Evolutionary conservation across 2,888 invertebrate species (phyloP).

Genomic region (Liposcelis brunnea): DNA sequence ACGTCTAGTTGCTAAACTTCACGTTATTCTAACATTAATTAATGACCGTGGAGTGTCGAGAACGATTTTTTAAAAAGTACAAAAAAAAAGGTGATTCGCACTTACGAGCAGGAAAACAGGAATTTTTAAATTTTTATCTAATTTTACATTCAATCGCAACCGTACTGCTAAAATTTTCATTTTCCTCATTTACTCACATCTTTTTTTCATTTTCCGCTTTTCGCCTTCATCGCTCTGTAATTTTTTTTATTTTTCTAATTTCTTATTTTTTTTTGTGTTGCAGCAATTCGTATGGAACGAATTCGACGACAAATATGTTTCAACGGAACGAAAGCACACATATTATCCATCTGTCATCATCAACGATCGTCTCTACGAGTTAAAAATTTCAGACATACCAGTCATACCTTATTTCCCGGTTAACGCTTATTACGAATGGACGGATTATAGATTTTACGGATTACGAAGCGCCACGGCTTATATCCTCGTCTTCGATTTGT

Average conservation of each 20-base stretch:
- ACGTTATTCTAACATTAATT: too few species aligned
- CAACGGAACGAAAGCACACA: conserved; percentile 57
- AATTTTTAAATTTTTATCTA: too few species aligned
- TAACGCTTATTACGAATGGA: conserved; percentile 87
- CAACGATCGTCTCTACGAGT: conserved; percentile 69
- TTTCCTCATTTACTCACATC: too few species aligned
- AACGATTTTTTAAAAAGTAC: too few species aligned
- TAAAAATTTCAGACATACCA: conserved; percentile 72
- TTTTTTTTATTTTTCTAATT: conserved; percentile 12
- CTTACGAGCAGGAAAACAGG: too few species aligned
- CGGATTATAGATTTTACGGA: conserved; percentile 65
- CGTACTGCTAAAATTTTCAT: too few species aligned
- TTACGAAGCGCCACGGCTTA: conserved; percentile 77
- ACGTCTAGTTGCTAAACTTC: too few species aligned
- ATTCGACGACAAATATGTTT: conserved; percentile 58
- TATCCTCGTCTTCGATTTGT: conserved; percentile 77
- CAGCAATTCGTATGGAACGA: conserved; percentile 81
- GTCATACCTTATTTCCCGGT: conserved; percentile 78
- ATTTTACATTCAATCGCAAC: too few species aligned
- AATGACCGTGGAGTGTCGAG: too few species aligned
- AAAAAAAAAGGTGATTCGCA: too few species aligned
- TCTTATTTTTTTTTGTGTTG: conserved; percentile 15
- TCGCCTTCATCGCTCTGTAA: too few species aligned
- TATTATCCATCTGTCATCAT: conserved; percentile 72
- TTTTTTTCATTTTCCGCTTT: too few species aligned